Evolutionary conservation across 1,140 invertebrate species (phyloP).

Genomic region (Odontomachus brunneus): DNA sequence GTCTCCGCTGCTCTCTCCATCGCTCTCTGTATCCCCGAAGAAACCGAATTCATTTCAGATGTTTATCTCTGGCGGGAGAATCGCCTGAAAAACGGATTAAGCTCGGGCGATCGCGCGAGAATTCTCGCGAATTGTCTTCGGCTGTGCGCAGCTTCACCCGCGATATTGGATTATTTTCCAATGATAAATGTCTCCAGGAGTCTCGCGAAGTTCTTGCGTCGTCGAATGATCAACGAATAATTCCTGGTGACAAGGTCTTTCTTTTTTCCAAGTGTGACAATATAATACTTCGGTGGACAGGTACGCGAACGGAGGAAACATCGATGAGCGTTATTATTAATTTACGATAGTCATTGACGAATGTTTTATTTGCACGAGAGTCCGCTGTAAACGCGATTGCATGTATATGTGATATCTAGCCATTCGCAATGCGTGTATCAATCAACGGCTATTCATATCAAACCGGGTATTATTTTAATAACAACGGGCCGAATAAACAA

Average conservation of each 20-base stretch:
- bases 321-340: background rate
- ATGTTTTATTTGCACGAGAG: background rate
- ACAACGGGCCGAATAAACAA: conserved; percentile 22
- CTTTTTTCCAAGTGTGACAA: too few species aligned
- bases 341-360: background rate
- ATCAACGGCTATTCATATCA: conserved; percentile 40
- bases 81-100: conserved; percentile 53
- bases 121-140: conserved; percentile 2
- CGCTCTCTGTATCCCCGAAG: background rate
- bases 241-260: too few species aligned
- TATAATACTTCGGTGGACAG: too few species aligned
- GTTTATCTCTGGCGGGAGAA: conserved; percentile 55
- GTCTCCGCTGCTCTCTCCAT: background rate
- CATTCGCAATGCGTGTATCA: conserved; percentile 20
- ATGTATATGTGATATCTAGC: background rate
- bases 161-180: background rate
- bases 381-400: too few species aligned
- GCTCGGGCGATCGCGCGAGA: conserved; percentile 22
- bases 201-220: too few species aligned
- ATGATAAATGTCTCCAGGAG: background rate
- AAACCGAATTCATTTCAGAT: conserved; percentile 68
- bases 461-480: conserved; percentile 54
- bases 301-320: background rate
- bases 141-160: background rate
- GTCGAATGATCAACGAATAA: too few species aligned